Base-by-base conservation (phyloP, 2,888 invertebrate species). In the Syrphus vitripennis region DNA sequence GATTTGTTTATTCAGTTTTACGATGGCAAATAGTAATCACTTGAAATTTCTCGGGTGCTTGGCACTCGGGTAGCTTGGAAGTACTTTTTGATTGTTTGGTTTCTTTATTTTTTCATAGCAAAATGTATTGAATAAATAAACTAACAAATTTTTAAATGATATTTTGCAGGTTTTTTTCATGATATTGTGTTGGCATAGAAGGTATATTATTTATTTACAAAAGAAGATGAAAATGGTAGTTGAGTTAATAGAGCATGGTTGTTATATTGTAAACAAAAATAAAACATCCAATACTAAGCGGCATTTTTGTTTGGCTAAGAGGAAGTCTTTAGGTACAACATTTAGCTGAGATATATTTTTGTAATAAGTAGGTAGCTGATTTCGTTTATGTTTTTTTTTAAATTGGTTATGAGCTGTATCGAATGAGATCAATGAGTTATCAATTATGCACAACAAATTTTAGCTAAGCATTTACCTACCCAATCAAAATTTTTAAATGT, bases 51-150 rank as follows among this genome's bases (percentile, higher is more conserved):
- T 29, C 29, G 29, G 55, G 29, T 55, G 10, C 42, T 42, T 14
- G 29, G 29, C 31, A 4, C 42, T 42, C 7, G 29, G 14, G 45
- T 19, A 29, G 63, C 63, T 45, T 65, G 14, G 14, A 45, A 65
- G 29, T 31, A 45, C 59, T 61, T 42, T 16, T 29, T 45, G 45
- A 45, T 42, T 50, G 37, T 37, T 48, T 61, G n/a, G 40, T 74
- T 59, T 50, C 59, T 12, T 2, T 53, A n/a, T 40, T 63, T 61
- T 53, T 48, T 50, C 34, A 37, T 59, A 48, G 50, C 57, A 34
- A 65, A 82, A 71, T 67, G 50, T 45, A 40, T 67, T 72, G 12
- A 16, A 42, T 59, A 82, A 82, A 77, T 65, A 82, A 55, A 19
- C 7, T 19, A 55, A 42, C 26, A 65, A 31, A 24, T 74, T 74